Evolutionary conservation across 2,797 vertebrate genomes (phyloP).

Genomic region (Hipposideros larvatus): DNA sequence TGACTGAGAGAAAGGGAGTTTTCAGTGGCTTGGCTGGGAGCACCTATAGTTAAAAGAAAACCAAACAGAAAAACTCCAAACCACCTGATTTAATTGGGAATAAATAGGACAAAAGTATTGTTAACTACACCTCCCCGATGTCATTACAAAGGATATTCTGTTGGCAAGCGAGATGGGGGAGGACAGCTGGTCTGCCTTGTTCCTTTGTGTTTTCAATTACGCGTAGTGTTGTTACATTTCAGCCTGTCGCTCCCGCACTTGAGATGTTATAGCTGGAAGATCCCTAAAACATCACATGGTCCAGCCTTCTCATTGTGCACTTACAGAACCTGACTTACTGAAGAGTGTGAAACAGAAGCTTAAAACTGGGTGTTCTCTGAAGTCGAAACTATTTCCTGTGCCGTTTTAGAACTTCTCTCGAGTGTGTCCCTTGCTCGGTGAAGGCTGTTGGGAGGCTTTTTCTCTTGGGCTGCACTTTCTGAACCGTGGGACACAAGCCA

Average conservation of each 20-base stretch:
- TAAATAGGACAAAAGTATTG: constrained; percentile 53
- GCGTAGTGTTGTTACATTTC: not conserved
- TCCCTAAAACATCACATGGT: not conserved
- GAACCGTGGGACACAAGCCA: not conserved
- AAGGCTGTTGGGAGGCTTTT: not conserved
- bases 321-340: not conserved
- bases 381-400: not conserved
- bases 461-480: not conserved
- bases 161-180: constrained; percentile 17
- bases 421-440: not conserved
- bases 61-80: not conserved
- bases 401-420: not conserved
- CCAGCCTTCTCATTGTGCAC: not conserved
- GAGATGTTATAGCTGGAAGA: not conserved
- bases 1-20: not conserved
- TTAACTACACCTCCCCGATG: not conserved
- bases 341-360: not conserved
- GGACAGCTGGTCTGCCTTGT: not conserved
- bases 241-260: not conserved
- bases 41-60: not conserved
- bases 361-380: constrained; percentile 25
- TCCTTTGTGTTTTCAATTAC: not conserved
- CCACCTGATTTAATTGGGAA: constrained; percentile 37
- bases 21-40: not conserved
- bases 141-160: constrained; percentile 27